Conservation (phyloP, 2,888 invertebrate species). For the Brachyptera risi region DNA sequence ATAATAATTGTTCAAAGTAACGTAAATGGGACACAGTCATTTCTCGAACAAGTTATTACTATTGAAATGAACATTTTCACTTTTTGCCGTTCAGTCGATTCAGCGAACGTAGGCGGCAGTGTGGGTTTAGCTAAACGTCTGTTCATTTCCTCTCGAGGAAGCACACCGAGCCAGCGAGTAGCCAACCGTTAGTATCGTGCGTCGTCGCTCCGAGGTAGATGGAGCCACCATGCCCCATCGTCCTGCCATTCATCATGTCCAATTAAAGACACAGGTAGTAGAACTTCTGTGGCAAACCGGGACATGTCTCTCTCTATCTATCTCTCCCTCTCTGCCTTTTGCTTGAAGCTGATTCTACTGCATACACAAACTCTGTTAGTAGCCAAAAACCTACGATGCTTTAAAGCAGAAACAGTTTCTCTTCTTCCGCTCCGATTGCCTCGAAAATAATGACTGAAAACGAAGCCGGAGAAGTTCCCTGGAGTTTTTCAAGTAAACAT, state of each 20-base stretch:
- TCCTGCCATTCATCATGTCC: not conserved
- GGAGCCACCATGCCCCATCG: not conserved
- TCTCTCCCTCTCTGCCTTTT: too few relatives aligned
- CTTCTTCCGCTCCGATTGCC: slow-evolving; percentile 24
- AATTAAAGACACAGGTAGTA: not conserved
- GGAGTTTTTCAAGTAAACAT: not conserved
- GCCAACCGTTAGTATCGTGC: too few relatives aligned
- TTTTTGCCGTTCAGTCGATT: not conserved
- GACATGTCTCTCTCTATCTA: too few relatives aligned
- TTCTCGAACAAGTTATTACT: not conserved
- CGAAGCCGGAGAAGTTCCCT: slow-evolving; percentile 7
- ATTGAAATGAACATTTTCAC: not conserved
- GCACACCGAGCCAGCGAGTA: too few relatives aligned
- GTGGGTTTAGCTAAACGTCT: too few relatives aligned
- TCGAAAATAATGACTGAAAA: slow-evolving; percentile 23
- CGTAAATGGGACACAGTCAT: too few relatives aligned
- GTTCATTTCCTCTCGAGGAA: not conserved
- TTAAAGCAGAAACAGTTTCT: slow-evolving; percentile 10
- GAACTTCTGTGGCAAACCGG: not conserved
- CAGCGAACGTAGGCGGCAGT: not conserved
- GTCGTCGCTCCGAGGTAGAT: not conserved
- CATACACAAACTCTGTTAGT: too few relatives aligned
- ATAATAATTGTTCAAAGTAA: too few relatives aligned
- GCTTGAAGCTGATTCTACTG: too few relatives aligned
- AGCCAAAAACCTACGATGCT: not conserved